Conservation (phyloP, 2,113 vertebrate species). For the Taxidea taxus region DNA sequence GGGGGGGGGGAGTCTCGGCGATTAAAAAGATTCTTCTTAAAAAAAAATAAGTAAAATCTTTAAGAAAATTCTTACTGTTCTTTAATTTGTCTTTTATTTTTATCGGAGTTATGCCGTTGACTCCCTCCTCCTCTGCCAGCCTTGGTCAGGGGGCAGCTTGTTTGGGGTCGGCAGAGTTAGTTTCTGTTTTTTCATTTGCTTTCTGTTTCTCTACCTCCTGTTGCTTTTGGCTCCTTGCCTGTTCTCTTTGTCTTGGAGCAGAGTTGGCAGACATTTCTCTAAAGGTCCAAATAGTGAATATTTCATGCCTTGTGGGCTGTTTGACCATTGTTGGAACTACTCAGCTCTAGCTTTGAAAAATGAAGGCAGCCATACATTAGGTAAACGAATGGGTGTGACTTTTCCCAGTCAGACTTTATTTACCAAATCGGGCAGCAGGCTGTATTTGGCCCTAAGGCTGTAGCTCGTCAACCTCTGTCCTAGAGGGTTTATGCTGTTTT, state of each 20-base stretch:
- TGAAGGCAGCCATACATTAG: background rate
- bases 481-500: background rate
- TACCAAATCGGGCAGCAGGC: background rate
- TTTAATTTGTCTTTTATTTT: background rate
- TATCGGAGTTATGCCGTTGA: background rate
- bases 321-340: background rate
- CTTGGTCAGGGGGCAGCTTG: background rate
- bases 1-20: too few species aligned
- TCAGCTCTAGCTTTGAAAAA: background rate
- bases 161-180: background rate
- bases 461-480: background rate
- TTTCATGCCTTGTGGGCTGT: constrained; percentile 28
- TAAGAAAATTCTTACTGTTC: background rate
- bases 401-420: background rate
- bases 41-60: too few species aligned
- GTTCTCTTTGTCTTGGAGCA: constrained; percentile 31
- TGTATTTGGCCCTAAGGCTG: background rate
- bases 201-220: background rate
- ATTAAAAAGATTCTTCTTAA: too few species aligned
- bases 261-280: constrained; percentile 8
- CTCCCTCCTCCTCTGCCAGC: background rate
- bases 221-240: constrained; percentile 23
- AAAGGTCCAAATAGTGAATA: background rate
- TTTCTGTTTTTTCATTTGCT: constrained; percentile 5
- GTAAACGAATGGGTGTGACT: background rate